Percentiles rank a stretch among this genome's conserved stretches.
phyloP scores from a whole-genome alignment of 1,140 invertebrate species.

The Fopius arisanus region DNA sequence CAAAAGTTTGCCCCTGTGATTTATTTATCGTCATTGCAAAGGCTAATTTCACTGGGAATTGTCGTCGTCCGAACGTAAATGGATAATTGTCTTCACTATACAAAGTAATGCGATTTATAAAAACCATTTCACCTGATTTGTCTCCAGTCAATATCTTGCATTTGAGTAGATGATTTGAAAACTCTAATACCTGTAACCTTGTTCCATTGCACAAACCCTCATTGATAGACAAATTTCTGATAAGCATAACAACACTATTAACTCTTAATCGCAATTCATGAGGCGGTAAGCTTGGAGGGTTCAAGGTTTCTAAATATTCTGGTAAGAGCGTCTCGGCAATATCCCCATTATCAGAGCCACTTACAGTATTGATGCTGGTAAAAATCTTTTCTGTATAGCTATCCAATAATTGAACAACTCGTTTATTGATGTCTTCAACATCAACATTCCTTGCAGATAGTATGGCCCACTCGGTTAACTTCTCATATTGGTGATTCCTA shows the following conservation, averaged over 20 bases:
- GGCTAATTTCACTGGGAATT: slow-evolving; percentile 51
- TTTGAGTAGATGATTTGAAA: slow-evolving; percentile 31
- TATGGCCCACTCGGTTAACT: slow-evolving; percentile 27
- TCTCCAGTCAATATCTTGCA: slow-evolving; percentile 24
- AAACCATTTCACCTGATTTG: no score
- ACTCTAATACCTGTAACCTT: slow-evolving; percentile 29
- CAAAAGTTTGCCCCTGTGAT: slow-evolving; percentile 34
- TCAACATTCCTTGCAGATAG: slow-evolving; percentile 27
- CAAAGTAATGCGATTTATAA: no score
- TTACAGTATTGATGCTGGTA: background rate
- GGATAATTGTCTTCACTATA: slow-evolving; percentile 24
- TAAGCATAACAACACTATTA: slow-evolving; percentile 19
- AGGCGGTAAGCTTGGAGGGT: background rate
- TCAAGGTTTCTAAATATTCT: slow-evolving; percentile 29
- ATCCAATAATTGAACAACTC: slow-evolving; percentile 26
- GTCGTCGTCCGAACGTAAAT: slow-evolving; percentile 33
- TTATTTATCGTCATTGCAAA: slow-evolving; percentile 64
- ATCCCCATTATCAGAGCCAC: background rate
- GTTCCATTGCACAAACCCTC: slow-evolving; percentile 33
- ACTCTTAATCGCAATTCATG: slow-evolving; percentile 20
- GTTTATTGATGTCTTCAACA: slow-evolving; percentile 33
- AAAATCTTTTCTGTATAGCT: slow-evolving; percentile 11
- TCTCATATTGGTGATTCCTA: slow-evolving; percentile 13
- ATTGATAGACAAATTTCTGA: slow-evolving; percentile 19
- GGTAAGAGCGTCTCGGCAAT: slow-evolving; percentile 4